Conservation (phyloP, 2,888 invertebrate genomes). For the Brenthis daphne region DNA sequence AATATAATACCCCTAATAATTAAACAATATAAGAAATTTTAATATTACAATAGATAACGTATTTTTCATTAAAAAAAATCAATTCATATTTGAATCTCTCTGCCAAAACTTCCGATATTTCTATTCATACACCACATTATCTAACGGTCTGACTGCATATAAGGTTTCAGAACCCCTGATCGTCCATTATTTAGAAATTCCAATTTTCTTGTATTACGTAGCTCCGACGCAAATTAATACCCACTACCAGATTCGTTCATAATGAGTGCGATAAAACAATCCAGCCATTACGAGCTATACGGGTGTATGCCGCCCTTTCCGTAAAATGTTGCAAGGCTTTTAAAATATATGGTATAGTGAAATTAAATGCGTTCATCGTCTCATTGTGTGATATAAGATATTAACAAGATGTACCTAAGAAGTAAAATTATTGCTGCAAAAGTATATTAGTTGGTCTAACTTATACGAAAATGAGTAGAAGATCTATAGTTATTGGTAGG, state of each 20-base stretch:
- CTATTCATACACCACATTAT: background rate
- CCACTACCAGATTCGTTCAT: constrained; percentile 58
- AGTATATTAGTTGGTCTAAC: too few relatives aligned
- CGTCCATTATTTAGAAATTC: constrained; percentile 41
- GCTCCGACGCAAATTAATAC: constrained; percentile 57
- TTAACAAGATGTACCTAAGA: too few relatives aligned
- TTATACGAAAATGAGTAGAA: too few relatives aligned
- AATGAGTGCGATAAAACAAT: constrained; percentile 78
- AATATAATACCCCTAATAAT: too few relatives aligned
- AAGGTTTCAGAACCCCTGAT: constrained; percentile 18
- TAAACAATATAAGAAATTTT: too few relatives aligned
- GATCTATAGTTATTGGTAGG: too few relatives aligned
- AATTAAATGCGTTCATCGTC: constrained; percentile 54
- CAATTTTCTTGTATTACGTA: constrained; percentile 42
- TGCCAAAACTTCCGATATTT: background rate
- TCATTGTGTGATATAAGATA: constrained; percentile 5
- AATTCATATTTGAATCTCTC: background rate
- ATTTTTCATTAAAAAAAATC: background rate
- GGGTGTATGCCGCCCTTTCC: constrained; percentile 56
- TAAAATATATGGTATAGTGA: constrained; percentile 60
- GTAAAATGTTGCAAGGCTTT: constrained; percentile 57
- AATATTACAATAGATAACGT: too few relatives aligned
- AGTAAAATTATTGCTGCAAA: too few relatives aligned
- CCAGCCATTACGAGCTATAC: constrained; percentile 55
- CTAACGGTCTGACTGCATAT: constrained; percentile 13